Evolutionary conservation across 1,140 invertebrate species (phyloP).

Genomic region (Theocolax elegans): DNA sequence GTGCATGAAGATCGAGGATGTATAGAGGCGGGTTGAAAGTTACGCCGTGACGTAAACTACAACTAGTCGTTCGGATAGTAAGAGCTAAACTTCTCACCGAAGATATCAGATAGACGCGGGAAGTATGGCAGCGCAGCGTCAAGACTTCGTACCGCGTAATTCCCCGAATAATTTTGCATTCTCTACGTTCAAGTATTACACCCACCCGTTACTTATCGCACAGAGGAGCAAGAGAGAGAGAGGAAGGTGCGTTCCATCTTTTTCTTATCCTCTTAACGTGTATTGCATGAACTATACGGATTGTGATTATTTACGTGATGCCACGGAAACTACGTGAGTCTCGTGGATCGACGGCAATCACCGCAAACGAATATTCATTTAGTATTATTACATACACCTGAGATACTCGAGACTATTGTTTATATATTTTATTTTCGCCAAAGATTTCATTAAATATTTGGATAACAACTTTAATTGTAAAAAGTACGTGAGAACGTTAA

Average conservation of each 20-base stretch:
- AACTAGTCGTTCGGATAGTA: background rate
- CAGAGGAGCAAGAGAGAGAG: no score
- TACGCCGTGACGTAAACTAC: conserved; percentile 6
- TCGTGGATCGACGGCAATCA: background rate
- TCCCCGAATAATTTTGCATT: conserved; percentile 22
- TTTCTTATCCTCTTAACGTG: no score
- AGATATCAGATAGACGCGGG: conserved; percentile 17
- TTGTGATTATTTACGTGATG: background rate
- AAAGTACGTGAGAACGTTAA: no score
- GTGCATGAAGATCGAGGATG: no score
- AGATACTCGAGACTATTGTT: no score
- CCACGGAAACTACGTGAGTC: background rate
- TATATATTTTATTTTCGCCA: no score
- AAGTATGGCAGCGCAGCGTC: conserved; percentile 7
- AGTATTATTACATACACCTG: no score
- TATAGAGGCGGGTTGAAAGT: conserved; percentile 8
- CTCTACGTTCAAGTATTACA: background rate
- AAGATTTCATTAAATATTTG: no score
- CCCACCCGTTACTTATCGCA: no score
- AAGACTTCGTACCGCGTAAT: background rate
- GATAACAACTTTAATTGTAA: no score
- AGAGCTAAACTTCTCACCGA: background rate
- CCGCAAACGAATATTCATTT: background rate
- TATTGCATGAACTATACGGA: no score
- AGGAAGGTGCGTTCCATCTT: no score